Evolutionary conservation across 2,888 invertebrate genomes (phyloP), one percentile per base, ranked within the genome.

Genomic region (Dasysyrphus albostriatus): DNA sequence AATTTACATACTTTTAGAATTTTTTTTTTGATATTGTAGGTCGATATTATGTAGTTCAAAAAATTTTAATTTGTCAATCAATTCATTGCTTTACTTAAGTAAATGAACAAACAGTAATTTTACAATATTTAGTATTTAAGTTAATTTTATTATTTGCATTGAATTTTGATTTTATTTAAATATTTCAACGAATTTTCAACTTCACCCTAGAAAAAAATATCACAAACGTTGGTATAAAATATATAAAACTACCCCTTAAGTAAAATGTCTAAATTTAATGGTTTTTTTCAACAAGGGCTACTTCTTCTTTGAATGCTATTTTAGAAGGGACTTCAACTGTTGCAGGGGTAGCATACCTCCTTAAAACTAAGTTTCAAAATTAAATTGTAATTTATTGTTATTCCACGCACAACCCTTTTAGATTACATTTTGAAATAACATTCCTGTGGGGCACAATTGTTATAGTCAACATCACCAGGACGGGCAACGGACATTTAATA

Each of bases 351-450:
- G 12, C 14, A 65, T 34, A 63, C 24, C 56, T 19, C 19, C 47
- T 42, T 42, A 12, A 34, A 42, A 59, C 70, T 34, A 83, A 72
- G 65, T 83, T 87, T 74, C 83, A 72, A 83, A 87, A 87, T 87
- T 87, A 87, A 87, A 87, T 87, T 83, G 83, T 87, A 87, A 87
- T 87, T 87, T 83, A 87, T 87, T 78, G 85, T 82, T 82, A 87
- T 87, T 87, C 75, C 75, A 87, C 87, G 24, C 2, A 82, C 63
- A 73, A 70, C 77, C 74, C 61, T 37, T 63, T 44, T 47, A 24
- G 12, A 61, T 70, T 61, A 0, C n/a, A 69, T 42, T 24, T 32
- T 8, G 6, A 32, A 51, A 51, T 16, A 5, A 19, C 72, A 29
- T 37, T 69, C 67, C 54, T 73, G n/a, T n/a, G 56, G 10, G 24